Evolutionary conservation across 2,888 invertebrate species (phyloP), one percentile per base, ranked within the genome.

Genomic region (Agrilus mali): DNA sequence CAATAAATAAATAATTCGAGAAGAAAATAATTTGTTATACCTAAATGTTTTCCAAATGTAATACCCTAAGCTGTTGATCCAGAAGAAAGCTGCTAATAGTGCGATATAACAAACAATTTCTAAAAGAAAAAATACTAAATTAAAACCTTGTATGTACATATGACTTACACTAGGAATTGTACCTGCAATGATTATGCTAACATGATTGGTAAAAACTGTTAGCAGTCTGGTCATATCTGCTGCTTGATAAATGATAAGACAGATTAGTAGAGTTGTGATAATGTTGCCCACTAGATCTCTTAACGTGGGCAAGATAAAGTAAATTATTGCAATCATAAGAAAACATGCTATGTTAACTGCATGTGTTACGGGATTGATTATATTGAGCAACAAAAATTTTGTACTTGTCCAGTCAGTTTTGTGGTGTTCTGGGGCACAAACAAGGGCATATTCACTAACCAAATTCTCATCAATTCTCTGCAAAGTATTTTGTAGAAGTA

Each of bases 1-100:
- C 17, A 41, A 32, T 35, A 27, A 34, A 36, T 33, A 32, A 6
- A 6, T 35, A 14, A 14, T 41, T 34, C 43, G 34, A 3, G 27
- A 22, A 27, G 14, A 40, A 20, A 14, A 17, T 42, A 55, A 71
- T 69, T 7, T 34, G 27, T 31, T 41, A 20, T 68, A 81, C 81
- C 77, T 81, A 60, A 89, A 88, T 1, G 86, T 88, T 61, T 82
- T 86, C 88, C 88, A 89, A 48, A 88, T 82, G 61, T 88, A 88
- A 61, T 85, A 89, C 40, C 87, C 88, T 48, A 86, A 74, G 59
- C 86, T 85, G 53, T 85, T 88, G 3, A 89, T 67, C 89, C 89
- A 89, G 59, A 88, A 86, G 65, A 87, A 88, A 40, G 86, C 84
- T 31, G 82, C 86, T 50, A 87, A 60, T 42, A 87, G 67, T 56